phyloP scores from a whole-genome alignment of 2,888 invertebrate species.

The Actias luna region DNA sequence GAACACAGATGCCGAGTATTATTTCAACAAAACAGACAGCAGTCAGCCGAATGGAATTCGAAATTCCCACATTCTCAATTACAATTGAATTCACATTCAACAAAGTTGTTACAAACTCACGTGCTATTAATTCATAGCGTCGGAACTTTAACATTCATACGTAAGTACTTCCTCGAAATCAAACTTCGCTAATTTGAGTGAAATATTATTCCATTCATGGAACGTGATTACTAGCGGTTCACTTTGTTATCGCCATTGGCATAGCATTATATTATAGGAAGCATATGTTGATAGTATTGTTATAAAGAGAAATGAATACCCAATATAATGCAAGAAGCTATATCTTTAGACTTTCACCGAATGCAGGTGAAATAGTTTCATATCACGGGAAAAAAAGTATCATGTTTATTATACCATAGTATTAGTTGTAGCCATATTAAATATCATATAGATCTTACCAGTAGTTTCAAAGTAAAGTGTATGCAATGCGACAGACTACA shows the following conservation, averaged over 20 bases:
- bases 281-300: too few relatives aligned
- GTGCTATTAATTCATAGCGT: not conserved
- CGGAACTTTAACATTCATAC: not conserved
- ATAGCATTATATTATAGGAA: not conserved
- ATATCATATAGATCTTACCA: too few relatives aligned
- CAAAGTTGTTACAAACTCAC: not conserved
- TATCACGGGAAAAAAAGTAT: too few relatives aligned
- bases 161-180: slow-evolving; percentile 5
- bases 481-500: too few relatives aligned
- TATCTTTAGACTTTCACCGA: too few relatives aligned
- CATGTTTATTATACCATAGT: too few relatives aligned
- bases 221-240: slow-evolving; percentile 3
- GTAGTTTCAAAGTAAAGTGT: too few relatives aligned
- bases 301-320: not conserved
- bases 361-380: too few relatives aligned
- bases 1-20: too few relatives aligned
- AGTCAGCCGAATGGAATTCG: not conserved
- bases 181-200: slow-evolving; percentile 11
- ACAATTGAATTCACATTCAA: not conserved
- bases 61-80: not conserved
- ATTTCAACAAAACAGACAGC: too few relatives aligned
- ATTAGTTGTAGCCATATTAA: too few relatives aligned
- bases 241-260: not conserved
- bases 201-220: slow-evolving; percentile 10
- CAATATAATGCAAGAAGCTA: not conserved